Evolutionary conservation across 2,888 invertebrate species (phyloP).

Genomic region (Dolichopus griseipennis): DNA sequence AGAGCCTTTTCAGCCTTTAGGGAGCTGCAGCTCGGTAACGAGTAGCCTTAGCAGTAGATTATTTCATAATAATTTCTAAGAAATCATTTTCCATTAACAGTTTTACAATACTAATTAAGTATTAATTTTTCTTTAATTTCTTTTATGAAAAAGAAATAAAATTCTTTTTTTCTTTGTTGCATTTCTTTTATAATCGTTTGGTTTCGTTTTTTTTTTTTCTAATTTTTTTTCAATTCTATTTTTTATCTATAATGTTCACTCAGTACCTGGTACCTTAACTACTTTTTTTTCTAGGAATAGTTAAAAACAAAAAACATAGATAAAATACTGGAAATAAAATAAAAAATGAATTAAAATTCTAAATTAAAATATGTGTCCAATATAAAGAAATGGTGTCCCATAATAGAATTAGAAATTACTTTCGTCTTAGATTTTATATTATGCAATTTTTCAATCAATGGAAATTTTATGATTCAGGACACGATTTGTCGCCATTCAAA

Average conservation of each 20-base stretch:
- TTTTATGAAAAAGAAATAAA: too few relatives aligned
- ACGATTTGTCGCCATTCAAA: background rate
- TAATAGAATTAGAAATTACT: background rate
- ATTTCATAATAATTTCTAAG: too few relatives aligned
- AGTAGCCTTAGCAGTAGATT: too few relatives aligned
- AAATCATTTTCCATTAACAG: too few relatives aligned
- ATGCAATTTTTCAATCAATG: background rate
- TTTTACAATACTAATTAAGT: too few relatives aligned
- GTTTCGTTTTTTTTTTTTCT: background rate
- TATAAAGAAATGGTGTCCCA: background rate
- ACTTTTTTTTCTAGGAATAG: background rate
- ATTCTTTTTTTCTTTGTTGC: background rate
- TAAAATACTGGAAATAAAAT: too few relatives aligned
- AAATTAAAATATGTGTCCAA: background rate
- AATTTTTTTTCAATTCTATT: background rate
- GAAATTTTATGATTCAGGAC: background rate
- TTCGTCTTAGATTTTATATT: background rate
- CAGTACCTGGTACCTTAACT: slow-evolving; percentile 6
- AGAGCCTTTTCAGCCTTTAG: too few relatives aligned
- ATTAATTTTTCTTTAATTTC: too few relatives aligned
- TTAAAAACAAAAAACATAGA: background rate
- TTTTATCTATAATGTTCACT: background rate
- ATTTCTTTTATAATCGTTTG: background rate
- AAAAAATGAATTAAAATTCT: too few relatives aligned
- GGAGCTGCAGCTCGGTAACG: too few relatives aligned